Evolutionary conservation across 2,888 invertebrate species (phyloP), one percentile per base, ranked within the genome.

Genomic region (Latrodectus elegans): DNA sequence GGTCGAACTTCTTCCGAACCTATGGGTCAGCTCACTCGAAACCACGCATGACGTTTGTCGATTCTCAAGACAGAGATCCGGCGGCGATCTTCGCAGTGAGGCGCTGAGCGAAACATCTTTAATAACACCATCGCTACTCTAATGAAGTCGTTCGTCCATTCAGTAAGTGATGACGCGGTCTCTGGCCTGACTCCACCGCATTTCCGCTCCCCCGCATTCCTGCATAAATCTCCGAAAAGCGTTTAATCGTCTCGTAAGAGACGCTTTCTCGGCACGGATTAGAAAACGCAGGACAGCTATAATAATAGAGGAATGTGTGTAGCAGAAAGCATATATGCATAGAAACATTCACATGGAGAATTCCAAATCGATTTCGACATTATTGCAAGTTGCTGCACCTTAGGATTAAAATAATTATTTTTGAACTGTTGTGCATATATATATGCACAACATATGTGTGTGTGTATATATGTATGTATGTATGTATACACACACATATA

Each of bases 161-260:
- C n/a, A 15, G 60, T 60, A n/a, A 60, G n/a, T n/a, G 60, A 60
- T 60, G 60, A 60, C 60, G 60, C 12, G 60, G 38, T 38, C 8
- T 60, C 60, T 60, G 60, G 60, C 60, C 12, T 60, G 60, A n/a
- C 60, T 15, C 60, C 11, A 60, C 60, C 60, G 11, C 12, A 60
- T 60, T 60, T 60, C 60, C 60, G 60, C 60, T 60, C 60, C n/a
- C 60, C n/a, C 14, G n/a, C 60, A 60, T 60, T n/a, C 60, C n/a
- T 60, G 12, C 60, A 60, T 60, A 60, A 60, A 60, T 60, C 60
- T 60, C 12, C 14, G n/a, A 60, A n/a, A 60, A 12, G n/a, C 60
- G 14, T 60, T 60, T 60, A 60, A 60, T 60, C 60, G 60, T 60
- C 60, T 60, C n/a, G 10, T n/a, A 10, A 8, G 12, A 12, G 14